Base-by-base conservation (phyloP, 2,888 invertebrate genomes). In the Macroteleia sp. region DNA sequence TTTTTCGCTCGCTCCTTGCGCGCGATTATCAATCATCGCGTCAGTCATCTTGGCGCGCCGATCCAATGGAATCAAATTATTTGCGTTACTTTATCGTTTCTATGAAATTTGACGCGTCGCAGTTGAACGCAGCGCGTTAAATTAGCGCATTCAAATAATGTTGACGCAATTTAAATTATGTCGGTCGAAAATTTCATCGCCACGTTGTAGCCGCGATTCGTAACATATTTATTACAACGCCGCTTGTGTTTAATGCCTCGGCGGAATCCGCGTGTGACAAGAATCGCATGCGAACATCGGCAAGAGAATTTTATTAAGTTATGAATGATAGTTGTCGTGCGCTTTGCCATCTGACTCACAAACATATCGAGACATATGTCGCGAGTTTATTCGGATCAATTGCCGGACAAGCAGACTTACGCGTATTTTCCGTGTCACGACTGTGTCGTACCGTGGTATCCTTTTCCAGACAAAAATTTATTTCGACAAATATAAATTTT, bases 241-340 rank as follows among this genome's bases (percentile, higher is more conserved):
- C 25, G 17, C n/a, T 42, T 16, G 16, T 20, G 17, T n/a, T 32
- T 19, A 16, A 57, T 20, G 19, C n/a, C 3, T 12, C 20, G n/a
- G 8, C 14, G 34, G 34, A 42, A n/a, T 54, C 34, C 66, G 22
- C 36, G 44, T 39, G 56, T 22, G 25, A 67, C 16, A 46, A 46
- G 1, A 25, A 25, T 56, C 36, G 17, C 48, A 36, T 9, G 41
- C n/a, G n/a, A 52, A 41, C 44, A 64, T 14, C 30, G 10, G 30
- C n/a, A 16, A 32, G 19, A n/a, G 28, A 17, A 25, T 69, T 69
- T 69, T 59, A 59, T 59, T 30, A 32, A 39, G 50, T 59, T 59
- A 57, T 57, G 46, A 57, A 30, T 36, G 25, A 36, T 39, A 44
- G 39, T 48, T 46, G 54, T 62, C 62, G 41, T 46, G 6, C 16